A percentile compares a stretch with the other conserved stretches of the same genome.
phyloP scores from a whole-genome alignment of 2,888 invertebrate genomes.

The Chrysotoxum bicinctum region DNA sequence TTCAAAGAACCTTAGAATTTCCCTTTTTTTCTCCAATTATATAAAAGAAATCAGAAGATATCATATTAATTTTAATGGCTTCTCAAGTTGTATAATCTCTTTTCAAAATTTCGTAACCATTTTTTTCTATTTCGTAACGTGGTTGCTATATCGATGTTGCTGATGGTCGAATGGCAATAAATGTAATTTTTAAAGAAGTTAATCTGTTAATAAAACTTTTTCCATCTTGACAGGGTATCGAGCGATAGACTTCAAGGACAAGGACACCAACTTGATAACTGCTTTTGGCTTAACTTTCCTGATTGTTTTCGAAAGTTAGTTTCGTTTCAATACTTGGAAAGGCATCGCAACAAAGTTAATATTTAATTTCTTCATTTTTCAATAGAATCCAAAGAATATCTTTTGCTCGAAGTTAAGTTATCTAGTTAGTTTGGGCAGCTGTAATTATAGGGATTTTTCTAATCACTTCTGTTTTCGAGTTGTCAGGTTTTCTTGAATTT shows the following conservation, averaged over 20 bases:
- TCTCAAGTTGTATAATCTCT: background rate
- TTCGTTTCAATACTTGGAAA: background rate
- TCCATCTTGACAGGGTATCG: background rate
- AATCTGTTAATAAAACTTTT: conserved; percentile 28
- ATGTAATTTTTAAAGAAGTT: conserved; percentile 10
- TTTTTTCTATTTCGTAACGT: background rate
- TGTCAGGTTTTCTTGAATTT: conserved; percentile 4
- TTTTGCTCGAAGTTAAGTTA: background rate
- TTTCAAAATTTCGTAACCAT: background rate
- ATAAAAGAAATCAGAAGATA: background rate
- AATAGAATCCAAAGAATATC: background rate
- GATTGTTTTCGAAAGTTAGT: conserved; percentile 10
- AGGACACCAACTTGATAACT: background rate
- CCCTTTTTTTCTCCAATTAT: background rate
- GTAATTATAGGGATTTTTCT: background rate
- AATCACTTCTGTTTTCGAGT: background rate
- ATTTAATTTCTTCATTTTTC: background rate
- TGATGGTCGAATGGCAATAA: background rate
- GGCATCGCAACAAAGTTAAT: conserved; percentile 1
- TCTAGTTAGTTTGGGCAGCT: background rate
- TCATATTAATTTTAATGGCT: background rate
- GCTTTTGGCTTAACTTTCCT: conserved; percentile 20
- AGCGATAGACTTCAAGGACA: background rate
- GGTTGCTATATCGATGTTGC: background rate
- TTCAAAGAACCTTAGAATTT: background rate